Evolutionary conservation across 2,888 invertebrate species (phyloP).

Genomic region (Baronia brevicornis): DNA sequence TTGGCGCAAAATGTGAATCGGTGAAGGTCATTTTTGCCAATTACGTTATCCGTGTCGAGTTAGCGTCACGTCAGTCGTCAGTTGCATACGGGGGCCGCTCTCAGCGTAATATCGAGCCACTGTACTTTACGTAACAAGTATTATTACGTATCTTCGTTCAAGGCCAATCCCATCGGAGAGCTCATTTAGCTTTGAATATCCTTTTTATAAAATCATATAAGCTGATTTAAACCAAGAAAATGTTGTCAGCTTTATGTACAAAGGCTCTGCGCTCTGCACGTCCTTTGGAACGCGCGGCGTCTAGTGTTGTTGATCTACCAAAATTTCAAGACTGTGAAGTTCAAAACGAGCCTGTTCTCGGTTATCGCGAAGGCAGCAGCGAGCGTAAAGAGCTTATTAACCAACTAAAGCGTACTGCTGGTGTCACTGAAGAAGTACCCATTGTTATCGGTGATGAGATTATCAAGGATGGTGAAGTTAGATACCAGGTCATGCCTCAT

Average conservation of each 20-base stretch:
- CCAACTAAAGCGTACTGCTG: constrained; percentile 79
- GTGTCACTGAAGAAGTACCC: constrained; percentile 88
- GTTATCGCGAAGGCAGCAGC: constrained; percentile 87
- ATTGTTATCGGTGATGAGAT: constrained; percentile 97
- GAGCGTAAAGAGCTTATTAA: constrained; percentile 85
- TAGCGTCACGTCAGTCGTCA: constrained; percentile 16
- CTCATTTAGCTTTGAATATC: constrained; percentile 7
- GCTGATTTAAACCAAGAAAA: constrained; percentile 14
- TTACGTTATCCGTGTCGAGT: constrained; percentile 27
- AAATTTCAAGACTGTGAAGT: constrained; percentile 81
- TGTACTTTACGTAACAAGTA: constrained; percentile 35
- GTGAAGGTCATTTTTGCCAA: constrained; percentile 45
- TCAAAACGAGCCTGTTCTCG: constrained; percentile 86
- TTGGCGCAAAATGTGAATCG: constrained; percentile 61
- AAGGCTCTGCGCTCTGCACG: constrained; percentile 78
- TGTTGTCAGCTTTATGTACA: constrained; percentile 31
- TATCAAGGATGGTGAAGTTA: constrained; percentile 82
- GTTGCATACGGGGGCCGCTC: constrained; percentile 14
- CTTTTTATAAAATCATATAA: constrained; percentile 2
- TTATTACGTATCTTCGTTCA: constrained; percentile 12
- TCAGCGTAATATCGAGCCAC: constrained; percentile 19
- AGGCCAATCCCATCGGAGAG: constrained; percentile 8
- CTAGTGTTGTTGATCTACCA: constrained; percentile 79
- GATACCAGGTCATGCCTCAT: constrained; percentile 92
- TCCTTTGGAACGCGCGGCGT: constrained; percentile 57